Conservation (phyloP, 1,140 invertebrate genomes). For the Eubasilissa regina region DNA sequence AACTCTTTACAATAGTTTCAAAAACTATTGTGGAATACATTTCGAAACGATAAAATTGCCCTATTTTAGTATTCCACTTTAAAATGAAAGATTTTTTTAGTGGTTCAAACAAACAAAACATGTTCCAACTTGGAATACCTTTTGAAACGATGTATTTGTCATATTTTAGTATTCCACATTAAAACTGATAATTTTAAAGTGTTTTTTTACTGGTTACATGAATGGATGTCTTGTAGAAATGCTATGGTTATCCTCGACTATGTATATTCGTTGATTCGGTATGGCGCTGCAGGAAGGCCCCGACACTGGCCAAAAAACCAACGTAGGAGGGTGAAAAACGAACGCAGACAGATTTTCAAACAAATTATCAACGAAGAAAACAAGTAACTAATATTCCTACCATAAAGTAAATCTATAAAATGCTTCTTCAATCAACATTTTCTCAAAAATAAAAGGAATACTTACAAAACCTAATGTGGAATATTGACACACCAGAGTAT, state of each 20-base stretch:
- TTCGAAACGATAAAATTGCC: no score
- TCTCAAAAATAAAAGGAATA: neutral
- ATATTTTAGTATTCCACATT: no score
- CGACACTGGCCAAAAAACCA: constrained; percentile 61
- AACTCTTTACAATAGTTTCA: no score
- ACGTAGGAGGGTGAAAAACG: constrained; percentile 49
- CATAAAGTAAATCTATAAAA: neutral
- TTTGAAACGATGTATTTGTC: no score
- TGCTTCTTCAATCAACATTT: neutral
- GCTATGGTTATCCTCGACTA: neutral
- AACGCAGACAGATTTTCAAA: constrained; percentile 39
- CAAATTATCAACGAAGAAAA: neutral
- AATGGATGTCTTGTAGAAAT: constrained; percentile 25
- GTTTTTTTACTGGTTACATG: neutral
- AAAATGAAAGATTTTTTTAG: neutral
- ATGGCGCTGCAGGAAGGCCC: constrained; percentile 56
- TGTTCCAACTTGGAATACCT: no score
- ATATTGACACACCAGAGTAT: no score
- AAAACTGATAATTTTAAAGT: neutral
- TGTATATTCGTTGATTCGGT: constrained; percentile 33
- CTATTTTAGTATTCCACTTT: no score
- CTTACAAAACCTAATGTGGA: no score
- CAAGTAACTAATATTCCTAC: no score
- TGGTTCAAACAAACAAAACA: no score
- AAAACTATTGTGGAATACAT: no score